Evolutionary conservation across 2,113 vertebrate species (phyloP).

Genomic region (Sclerurus mexicanus): DNA sequence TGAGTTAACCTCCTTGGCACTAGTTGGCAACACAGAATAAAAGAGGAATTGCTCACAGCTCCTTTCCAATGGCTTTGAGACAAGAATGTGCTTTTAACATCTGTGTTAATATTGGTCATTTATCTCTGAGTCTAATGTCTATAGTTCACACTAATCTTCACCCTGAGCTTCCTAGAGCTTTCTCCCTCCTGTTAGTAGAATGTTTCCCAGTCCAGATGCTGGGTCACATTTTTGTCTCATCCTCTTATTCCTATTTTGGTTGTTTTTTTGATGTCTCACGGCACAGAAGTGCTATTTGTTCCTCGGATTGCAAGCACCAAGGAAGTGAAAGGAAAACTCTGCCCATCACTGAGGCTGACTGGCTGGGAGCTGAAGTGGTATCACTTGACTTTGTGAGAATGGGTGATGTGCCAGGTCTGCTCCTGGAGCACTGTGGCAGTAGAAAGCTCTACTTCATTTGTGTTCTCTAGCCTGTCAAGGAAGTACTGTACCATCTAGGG

Average conservation of each 20-base stretch:
- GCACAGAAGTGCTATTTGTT: background rate
- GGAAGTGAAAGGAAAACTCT: background rate
- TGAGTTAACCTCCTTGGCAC: background rate
- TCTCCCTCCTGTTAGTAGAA: background rate
- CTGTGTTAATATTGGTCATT: background rate
- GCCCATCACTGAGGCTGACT: accelerated
- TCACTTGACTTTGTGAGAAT: background rate
- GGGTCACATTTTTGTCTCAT: background rate
- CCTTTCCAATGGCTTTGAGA: background rate
- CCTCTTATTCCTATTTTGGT: background rate
- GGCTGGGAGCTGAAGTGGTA: background rate
- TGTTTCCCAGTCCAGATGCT: background rate
- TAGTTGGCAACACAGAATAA: background rate
- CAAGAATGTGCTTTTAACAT: background rate
- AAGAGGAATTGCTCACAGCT: background rate
- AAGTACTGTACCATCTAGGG: background rate
- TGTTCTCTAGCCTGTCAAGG: background rate
- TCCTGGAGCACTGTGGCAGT: background rate
- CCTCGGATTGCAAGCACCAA: background rate
- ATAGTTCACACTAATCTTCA: background rate
- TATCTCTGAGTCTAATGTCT: background rate
- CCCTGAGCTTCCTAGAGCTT: background rate
- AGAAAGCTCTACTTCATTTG: background rate
- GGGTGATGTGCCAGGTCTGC: too few species aligned
- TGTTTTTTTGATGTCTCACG: background rate